These are phyloP conservation scores for Mixornis gularis DNA, from an alignment of 2,113 vertebrate genomes.

Conservation along the genomic window DNA sequence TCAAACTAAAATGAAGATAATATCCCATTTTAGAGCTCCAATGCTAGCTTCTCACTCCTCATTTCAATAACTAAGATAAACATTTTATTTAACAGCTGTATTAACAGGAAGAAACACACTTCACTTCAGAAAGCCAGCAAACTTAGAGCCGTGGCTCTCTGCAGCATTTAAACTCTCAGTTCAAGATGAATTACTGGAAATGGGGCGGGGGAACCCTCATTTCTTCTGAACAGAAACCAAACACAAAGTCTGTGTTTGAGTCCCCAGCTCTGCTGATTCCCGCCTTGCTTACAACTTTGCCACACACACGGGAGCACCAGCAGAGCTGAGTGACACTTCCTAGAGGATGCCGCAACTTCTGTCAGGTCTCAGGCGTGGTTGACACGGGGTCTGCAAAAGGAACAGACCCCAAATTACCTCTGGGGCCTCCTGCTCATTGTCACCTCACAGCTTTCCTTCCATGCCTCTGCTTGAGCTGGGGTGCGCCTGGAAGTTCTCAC, in stretches of 20 bases:
- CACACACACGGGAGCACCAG: rapidly evolving
- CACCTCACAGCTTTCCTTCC: neutral
- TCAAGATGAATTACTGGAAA: neutral
- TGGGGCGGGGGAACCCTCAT: rapidly evolving
- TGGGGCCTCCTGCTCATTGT: neutral
- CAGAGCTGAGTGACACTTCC: rapidly evolving
- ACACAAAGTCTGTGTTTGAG: neutral
- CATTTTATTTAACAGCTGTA: neutral
- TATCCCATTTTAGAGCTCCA: neutral
- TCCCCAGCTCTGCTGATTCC: neutral
- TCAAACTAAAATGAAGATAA: conserved; percentile 6
- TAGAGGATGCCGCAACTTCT: too few species aligned
- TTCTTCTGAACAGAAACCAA: neutral
- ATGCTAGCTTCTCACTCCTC: neutral
- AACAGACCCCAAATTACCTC: neutral
- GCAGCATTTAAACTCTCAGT: neutral
- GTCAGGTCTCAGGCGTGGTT: neutral
- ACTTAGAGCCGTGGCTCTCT: neutral
- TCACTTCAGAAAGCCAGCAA: neutral
- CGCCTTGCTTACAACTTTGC: too few species aligned
- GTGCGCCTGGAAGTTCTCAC: neutral
- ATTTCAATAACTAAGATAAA: conserved; percentile 19
- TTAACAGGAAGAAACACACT: neutral
- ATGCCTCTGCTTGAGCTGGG: rapidly evolving
- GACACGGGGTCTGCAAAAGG: neutral